Percentiles rank a stretch among this genome's conserved stretches.
Evolutionary conservation across 2,113 vertebrate genomes (phyloP).

Genomic region (Ctenomys sociabilis): DNA sequence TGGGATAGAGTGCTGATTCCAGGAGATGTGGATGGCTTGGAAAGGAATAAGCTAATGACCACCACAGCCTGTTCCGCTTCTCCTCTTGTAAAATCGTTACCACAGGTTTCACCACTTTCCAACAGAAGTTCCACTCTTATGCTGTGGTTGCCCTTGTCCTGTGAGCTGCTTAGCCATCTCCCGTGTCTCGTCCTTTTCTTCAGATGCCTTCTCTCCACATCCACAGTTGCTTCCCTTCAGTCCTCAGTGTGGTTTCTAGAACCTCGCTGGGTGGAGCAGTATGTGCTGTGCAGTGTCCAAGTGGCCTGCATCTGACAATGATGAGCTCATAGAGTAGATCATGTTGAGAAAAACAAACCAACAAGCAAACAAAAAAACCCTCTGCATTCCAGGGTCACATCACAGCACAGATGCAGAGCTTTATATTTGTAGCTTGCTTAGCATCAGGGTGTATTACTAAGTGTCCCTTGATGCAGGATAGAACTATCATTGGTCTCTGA

Average conservation of each 20-base stretch:
- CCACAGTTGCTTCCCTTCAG: not conserved
- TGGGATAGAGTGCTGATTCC: not conserved
- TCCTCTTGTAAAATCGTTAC: not conserved
- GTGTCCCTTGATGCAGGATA: not conserved
- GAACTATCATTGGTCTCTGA: not conserved
- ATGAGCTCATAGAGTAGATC: not conserved
- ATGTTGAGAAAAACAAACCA: not conserved
- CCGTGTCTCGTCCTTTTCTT: not conserved
- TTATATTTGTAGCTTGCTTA: not conserved
- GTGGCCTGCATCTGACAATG: not conserved
- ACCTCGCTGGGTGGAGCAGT: not conserved
- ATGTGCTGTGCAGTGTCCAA: too few relatives aligned
- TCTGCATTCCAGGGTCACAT: not conserved
- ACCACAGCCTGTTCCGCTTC: not conserved
- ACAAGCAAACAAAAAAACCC: not conserved
- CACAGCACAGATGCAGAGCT: not conserved
- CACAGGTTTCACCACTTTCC: not conserved
- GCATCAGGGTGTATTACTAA: not conserved
- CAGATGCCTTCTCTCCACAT: not conserved
- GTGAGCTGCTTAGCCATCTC: accelerated
- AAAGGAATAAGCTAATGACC: not conserved
- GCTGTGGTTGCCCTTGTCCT: accelerated
- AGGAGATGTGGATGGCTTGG: not conserved
- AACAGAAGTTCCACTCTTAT: not conserved
- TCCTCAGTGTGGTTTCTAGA: not conserved